Conservation (phyloP, 2,113 vertebrate species). For the Mesitornis unicolor region DNA sequence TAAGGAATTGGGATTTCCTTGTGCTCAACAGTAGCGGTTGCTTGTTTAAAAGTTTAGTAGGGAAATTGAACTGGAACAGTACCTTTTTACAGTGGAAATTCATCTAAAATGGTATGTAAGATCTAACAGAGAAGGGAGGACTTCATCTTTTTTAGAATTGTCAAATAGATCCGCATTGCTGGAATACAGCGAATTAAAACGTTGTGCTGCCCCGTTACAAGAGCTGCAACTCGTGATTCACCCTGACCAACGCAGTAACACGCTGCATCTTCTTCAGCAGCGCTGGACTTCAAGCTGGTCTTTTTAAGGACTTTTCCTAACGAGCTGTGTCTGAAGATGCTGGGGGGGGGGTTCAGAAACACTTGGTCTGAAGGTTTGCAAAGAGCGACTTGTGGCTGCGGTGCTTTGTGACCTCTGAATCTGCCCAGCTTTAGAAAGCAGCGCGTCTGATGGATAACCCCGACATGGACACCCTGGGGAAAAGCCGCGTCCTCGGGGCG, state of each 20-base stretch:
- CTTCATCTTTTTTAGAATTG: neutral
- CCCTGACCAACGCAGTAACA: rapidly evolving
- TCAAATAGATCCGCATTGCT: neutral
- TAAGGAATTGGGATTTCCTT: neutral
- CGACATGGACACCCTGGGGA: neutral
- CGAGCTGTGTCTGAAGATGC: neutral
- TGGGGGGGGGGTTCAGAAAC: neutral
- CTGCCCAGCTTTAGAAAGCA: neutral
- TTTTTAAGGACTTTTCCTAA: neutral
- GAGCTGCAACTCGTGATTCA: neutral
- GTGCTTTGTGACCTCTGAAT: neutral
- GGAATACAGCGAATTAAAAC: neutral
- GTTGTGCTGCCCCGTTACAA: neutral
- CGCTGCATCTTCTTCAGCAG: neutral
- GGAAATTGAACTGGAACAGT: neutral
- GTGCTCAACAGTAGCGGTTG: neutral
- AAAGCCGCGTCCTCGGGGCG: neutral
- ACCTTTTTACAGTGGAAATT: neutral
- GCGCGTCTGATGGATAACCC: neutral
- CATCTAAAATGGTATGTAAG: neutral
- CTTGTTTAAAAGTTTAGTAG: neutral
- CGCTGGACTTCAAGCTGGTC: neutral
- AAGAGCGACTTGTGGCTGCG: neutral
- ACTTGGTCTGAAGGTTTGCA: neutral
- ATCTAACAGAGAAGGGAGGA: neutral